phyloP scores from a whole-genome alignment of 2,797 vertebrate species.

The Tarsius wallacei region DNA sequence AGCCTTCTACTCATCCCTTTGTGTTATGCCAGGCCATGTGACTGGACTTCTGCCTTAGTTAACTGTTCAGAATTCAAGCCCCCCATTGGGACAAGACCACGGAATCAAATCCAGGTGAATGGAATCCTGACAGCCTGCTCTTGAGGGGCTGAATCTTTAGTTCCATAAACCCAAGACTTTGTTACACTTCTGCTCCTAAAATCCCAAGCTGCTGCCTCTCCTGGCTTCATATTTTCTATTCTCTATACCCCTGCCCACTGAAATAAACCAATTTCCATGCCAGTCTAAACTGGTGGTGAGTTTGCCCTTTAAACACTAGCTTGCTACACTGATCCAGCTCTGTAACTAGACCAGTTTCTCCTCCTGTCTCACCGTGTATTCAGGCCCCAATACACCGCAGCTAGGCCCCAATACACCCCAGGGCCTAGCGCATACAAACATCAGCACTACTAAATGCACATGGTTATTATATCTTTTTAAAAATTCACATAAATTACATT shows the following conservation, averaged over 20 bases:
- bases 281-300: background rate
- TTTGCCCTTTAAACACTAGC: conserved; percentile 18
- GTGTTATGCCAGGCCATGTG: background rate
- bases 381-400: background rate
- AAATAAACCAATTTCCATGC: background rate
- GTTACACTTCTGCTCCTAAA: background rate
- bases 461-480: background rate
- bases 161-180: background rate
- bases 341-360: background rate
- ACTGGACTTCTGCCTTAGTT: conserved; percentile 12
- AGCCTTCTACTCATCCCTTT: background rate
- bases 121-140: background rate
- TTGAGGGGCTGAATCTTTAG: background rate
- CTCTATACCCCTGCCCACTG: background rate
- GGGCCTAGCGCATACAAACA: background rate
- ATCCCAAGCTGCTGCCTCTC: background rate
- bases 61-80: conserved; percentile 26
- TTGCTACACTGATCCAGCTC: background rate
- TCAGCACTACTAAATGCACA: conserved; percentile 14
- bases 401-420: background rate
- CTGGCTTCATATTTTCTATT: conserved; percentile 5
- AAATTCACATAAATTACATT: conserved; percentile 25
- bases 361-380: background rate
- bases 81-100: background rate
- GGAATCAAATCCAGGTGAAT: background rate